Percentiles rank a stretch among this genome's conserved stretches.
Conservation (phyloP, 2,888 invertebrate genomes). For the Liposcelis brunnea region DNA sequence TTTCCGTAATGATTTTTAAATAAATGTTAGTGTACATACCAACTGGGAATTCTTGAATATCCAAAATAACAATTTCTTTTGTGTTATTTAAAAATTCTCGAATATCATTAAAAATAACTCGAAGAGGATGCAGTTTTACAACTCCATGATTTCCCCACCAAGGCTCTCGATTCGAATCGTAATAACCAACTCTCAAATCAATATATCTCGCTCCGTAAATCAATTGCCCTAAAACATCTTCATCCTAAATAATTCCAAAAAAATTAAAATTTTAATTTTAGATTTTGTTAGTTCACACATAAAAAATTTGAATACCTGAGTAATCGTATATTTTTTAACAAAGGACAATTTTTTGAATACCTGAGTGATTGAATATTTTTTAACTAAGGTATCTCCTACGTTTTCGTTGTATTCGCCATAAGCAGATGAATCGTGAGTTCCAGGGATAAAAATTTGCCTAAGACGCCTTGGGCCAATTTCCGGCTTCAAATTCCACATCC, state of each 20-base stretch:
- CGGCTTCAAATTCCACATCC: conserved; percentile 36
- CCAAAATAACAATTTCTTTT: conserved; percentile 39
- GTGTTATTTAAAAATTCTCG: conserved; percentile 35
- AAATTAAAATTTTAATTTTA: neutral
- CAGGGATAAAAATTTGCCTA: conserved; percentile 43
- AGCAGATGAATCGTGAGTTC: conserved; percentile 51
- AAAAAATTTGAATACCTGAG: no score
- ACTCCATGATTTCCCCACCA: conserved; percentile 38
- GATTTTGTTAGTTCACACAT: no score
- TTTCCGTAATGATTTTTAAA: neutral
- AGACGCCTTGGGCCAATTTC: conserved; percentile 30
- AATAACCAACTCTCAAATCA: conserved; percentile 39
- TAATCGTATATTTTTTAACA: no score
- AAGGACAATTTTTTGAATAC: no score
- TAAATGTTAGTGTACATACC: conserved; percentile 23
- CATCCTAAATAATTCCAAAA: conserved; percentile 32
- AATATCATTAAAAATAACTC: conserved; percentile 32
- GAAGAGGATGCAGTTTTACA: conserved; percentile 30
- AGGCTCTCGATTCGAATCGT: conserved; percentile 22
- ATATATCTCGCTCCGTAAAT: conserved; percentile 41
- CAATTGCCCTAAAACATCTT: conserved; percentile 37
- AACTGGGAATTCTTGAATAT: conserved; percentile 40
- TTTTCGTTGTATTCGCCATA: conserved; percentile 24
- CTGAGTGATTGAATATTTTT: conserved; percentile 34
- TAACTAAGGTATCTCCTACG: conserved; percentile 24